These are phyloP conservation scores for Schizotus pectinicornis DNA, from an alignment of 2,888 invertebrate species.

Conservation along the genomic window DNA sequence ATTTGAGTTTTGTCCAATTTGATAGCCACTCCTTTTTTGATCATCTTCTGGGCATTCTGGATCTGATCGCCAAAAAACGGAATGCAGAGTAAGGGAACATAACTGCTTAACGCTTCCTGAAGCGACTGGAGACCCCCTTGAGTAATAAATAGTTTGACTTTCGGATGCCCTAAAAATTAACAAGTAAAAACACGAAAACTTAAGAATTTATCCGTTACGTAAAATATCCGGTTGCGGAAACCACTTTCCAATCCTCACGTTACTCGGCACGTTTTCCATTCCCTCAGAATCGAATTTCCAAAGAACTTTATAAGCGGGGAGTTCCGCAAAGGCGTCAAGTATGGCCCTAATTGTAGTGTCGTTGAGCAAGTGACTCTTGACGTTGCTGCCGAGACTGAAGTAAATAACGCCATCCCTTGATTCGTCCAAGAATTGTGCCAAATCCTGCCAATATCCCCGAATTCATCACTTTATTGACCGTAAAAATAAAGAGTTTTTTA, in stretches of 20 bases:
- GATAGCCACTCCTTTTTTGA: background rate
- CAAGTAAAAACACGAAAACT: slow-evolving; percentile 5
- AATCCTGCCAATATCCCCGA: slow-evolving; percentile 19
- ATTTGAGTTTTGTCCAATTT: slow-evolving; percentile 31
- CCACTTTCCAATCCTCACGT: slow-evolving; percentile 50
- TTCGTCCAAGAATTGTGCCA: slow-evolving; percentile 31
- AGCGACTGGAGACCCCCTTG: slow-evolving; percentile 42
- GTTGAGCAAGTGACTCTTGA: slow-evolving; percentile 9
- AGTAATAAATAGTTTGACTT: slow-evolving; percentile 56
- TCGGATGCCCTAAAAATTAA: slow-evolving; percentile 51
- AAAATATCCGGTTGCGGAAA: slow-evolving; percentile 48
- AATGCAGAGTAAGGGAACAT: slow-evolving; percentile 37
- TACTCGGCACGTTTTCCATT: slow-evolving; percentile 37
- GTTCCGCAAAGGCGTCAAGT: slow-evolving; percentile 21
- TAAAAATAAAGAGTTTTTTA: too few species aligned
- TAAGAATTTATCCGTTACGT: slow-evolving; percentile 31
- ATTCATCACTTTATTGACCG: background rate
- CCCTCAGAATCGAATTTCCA: slow-evolving; percentile 21
- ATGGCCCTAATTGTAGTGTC: slow-evolving; percentile 2
- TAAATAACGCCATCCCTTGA: slow-evolving; percentile 36
- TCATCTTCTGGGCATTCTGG: slow-evolving; percentile 34
- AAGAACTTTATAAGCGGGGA: slow-evolving; percentile 22
- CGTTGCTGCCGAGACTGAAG: slow-evolving; percentile 36
- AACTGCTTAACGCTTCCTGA: slow-evolving; percentile 33
- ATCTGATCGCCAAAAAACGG: slow-evolving; percentile 40